Percentiles rank a stretch among this genome's conserved stretches.
Evolutionary conservation across 2,797 vertebrate species (phyloP).

Genomic region (Neolamprologus multifasciatus): DNA sequence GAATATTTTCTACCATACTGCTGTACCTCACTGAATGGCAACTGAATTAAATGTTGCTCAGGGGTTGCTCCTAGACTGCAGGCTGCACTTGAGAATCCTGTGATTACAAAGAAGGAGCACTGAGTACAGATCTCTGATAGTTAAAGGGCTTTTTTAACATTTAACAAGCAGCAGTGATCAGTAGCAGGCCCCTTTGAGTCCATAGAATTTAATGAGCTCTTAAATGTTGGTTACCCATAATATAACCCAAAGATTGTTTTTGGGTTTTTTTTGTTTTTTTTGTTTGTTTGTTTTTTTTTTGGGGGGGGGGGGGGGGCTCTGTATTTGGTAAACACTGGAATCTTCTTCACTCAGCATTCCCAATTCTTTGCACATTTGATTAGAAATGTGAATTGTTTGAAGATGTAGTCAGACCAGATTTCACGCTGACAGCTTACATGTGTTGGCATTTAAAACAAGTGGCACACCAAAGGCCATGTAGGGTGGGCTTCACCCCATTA

Average conservation of each 20-base stretch:
- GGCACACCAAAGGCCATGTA: neutral
- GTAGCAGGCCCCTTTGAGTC: neutral
- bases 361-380: neutral
- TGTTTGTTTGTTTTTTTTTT: too few species aligned
- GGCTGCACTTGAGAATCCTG: neutral
- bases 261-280: too few species aligned
- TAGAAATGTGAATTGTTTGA: neutral
- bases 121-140: neutral
- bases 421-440: accelerated
- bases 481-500: neutral
- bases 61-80: neutral
- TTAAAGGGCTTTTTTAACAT: neutral
- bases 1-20: neutral
- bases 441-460: neutral
- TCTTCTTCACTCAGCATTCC: too few species aligned
- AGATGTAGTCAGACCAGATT: neutral
- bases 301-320: too few species aligned
- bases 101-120: neutral
- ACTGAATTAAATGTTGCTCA: neutral
- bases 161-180: neutral
- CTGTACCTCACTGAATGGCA: accelerated
- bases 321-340: neutral
- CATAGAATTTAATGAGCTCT: neutral
- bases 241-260: neutral
- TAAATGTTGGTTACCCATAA: neutral